Base-by-base conservation (phyloP, 2,888 invertebrate genomes). In the Catocala fraxini region DNA sequence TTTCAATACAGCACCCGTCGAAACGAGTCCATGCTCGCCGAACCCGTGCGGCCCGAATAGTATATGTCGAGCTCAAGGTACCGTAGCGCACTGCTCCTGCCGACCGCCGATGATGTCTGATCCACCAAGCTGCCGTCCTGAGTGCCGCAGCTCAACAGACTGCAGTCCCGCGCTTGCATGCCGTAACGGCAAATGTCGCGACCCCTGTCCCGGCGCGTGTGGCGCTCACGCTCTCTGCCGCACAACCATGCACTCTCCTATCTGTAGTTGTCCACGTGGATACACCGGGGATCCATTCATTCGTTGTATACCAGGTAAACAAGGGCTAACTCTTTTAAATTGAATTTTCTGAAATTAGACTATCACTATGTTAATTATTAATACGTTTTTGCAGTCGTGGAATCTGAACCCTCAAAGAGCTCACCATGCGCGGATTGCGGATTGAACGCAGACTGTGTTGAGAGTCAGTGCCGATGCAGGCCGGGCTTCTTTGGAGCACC, bases 111-210 rank as follows among this genome's bases (percentile, higher is more conserved):
- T 96, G 86, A 92, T 95, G 52, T 96, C 96, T 35, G 94, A 95
- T n/a, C 97, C 98, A 39, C 97, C 97, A 5, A 95, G 95, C 69
- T 98, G 97, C 83, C 94, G 96, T 68, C 97, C 97, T 0, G 97
- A 97, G 86, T 97, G 97, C 83, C 95, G 96, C 10, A 94, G 95
- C 58, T 97, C 97, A 84, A 92, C 94, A 6, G 96, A 96, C 63
- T 97, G 97, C 79, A 89, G 96, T 0, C 92, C 93, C 34, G 95
- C 96, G 58, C 95, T 94, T 60, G 96, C 96, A 11, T 97, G 97
- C 81, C 94, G 96, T 15, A 94, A 95, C 72, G 95, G 95, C 66
- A 96, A 96, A 76, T 97, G 97, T 80, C 93, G 94, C 63, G 96
- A 97, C 82, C 97, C 97, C 41, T 97, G 97, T 77, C 96, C 96